These are phyloP conservation scores for Hyla sarda DNA, from an alignment of 2,113 vertebrate species.

Conservation along the genomic window DNA sequence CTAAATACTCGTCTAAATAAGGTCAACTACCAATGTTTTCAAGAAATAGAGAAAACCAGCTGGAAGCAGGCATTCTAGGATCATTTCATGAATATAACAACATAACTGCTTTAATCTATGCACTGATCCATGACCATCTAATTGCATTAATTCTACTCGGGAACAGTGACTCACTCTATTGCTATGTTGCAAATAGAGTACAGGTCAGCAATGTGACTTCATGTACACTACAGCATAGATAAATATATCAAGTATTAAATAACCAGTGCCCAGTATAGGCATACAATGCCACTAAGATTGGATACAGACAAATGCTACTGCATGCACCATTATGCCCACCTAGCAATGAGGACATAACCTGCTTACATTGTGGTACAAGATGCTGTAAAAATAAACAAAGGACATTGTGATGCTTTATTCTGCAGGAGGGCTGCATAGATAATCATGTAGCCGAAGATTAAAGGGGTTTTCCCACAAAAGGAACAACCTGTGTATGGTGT, in stretches of 20 bases:
- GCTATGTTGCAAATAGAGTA: conserved; percentile 15
- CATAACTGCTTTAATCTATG: conserved; percentile 17
- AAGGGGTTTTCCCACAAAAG: too few species aligned
- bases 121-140: conserved; percentile 21
- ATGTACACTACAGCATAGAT: not conserved
- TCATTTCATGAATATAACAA: conserved; percentile 18
- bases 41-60: not conserved
- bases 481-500: too few species aligned
- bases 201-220: not conserved
- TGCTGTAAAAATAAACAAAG: too few species aligned
- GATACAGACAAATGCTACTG: too few species aligned
- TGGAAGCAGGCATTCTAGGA: conserved; percentile 7
- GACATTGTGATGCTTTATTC: too few species aligned
- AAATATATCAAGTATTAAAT: not conserved
- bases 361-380: too few species aligned
- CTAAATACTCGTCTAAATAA: not conserved
- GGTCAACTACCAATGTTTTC: not conserved
- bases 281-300: not conserved
- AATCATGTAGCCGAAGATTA: too few species aligned
- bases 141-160: conserved; percentile 16
- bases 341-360: too few species aligned
- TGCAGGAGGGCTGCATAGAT: too few species aligned
- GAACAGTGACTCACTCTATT: conserved; percentile 16
- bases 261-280: not conserved
- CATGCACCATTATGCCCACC: too few species aligned